phyloP scores from a whole-genome alignment of 2,797 vertebrate species.

The Otus scops region DNA sequence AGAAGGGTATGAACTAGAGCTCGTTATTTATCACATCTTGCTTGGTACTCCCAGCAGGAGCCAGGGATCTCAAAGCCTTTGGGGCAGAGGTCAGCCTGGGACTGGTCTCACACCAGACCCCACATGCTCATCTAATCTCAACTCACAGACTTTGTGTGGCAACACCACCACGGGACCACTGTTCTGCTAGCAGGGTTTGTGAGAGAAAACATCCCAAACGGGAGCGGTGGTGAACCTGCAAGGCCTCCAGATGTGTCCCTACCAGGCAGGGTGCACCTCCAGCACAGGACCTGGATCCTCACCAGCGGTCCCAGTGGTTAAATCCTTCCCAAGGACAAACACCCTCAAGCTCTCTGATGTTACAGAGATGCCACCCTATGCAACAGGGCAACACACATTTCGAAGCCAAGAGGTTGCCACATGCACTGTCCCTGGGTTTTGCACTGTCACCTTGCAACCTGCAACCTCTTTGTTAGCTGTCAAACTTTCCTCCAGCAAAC shows the following conservation, averaged over 20 bases:
- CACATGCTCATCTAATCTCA: neutral
- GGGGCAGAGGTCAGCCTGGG: neutral
- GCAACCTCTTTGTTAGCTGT: neutral
- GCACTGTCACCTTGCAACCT: neutral
- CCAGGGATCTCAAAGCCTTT: neutral
- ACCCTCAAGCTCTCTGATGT: neutral
- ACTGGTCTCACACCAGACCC: neutral
- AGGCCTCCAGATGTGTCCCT: neutral
- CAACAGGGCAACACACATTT: neutral
- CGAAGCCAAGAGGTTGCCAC: neutral
- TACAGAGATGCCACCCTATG: neutral
- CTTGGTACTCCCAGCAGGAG: neutral
- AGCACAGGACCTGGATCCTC: neutral
- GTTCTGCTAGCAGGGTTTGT: neutral
- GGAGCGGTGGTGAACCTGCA: neutral
- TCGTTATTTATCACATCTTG: neutral
- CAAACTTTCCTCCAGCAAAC: neutral
- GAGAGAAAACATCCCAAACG: neutral
- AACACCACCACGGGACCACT: neutral
- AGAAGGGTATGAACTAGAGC: neutral
- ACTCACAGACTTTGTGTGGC: rapidly evolving
- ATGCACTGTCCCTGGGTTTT: rapidly evolving
- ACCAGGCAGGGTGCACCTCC: rapidly evolving
- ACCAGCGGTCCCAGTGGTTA: rapidly evolving
- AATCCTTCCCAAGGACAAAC: neutral